phyloP scores from a whole-genome alignment of 2,888 invertebrate species.

The Rhabditoides inermis region DNA sequence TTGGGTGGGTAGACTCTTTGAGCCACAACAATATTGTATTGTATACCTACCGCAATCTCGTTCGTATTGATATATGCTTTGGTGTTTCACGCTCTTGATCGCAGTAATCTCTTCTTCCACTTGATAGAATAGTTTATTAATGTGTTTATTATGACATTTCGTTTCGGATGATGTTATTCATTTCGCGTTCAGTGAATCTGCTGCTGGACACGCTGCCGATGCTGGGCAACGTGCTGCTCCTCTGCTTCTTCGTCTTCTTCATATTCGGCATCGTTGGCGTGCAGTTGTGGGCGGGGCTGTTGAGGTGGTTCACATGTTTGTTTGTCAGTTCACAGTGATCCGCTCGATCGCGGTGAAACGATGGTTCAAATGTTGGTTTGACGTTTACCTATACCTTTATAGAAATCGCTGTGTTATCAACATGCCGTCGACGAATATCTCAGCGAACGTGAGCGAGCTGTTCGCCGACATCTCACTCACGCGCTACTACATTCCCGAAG shows the following conservation, averaged over 20 bases:
- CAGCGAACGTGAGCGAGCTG: slow-evolving; percentile 27
- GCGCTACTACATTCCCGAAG: slow-evolving; percentile 51
- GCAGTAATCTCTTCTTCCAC: background rate
- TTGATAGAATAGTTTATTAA: background rate
- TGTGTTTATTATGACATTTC: background rate
- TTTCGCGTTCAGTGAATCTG: slow-evolving; percentile 77
- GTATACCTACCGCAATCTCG: background rate
- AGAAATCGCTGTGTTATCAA: slow-evolving; percentile 51
- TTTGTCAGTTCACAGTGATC: slow-evolving; percentile 62
- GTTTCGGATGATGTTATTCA: background rate
- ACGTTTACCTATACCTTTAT: slow-evolving; percentile 3
- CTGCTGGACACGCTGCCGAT: slow-evolving; percentile 95
- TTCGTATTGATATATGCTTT: background rate
- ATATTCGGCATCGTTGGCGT: slow-evolving; percentile 99
- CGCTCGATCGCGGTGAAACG: background rate
- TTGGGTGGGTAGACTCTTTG: slow-evolving; percentile 22
- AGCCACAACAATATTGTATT: background rate
- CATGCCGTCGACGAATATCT: slow-evolving; percentile 31
- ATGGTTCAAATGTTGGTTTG: too few relatives aligned
- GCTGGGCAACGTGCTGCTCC: slow-evolving; percentile 87
- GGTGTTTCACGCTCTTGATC: background rate
- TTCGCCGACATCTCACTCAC: slow-evolving; percentile 44
- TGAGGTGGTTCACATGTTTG: slow-evolving; percentile 84
- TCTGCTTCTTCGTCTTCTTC: slow-evolving; percentile 99
- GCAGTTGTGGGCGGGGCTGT: slow-evolving; percentile 95